Evolutionary conservation across 2,888 invertebrate species (phyloP).

Genomic region (Tipula unca): DNA sequence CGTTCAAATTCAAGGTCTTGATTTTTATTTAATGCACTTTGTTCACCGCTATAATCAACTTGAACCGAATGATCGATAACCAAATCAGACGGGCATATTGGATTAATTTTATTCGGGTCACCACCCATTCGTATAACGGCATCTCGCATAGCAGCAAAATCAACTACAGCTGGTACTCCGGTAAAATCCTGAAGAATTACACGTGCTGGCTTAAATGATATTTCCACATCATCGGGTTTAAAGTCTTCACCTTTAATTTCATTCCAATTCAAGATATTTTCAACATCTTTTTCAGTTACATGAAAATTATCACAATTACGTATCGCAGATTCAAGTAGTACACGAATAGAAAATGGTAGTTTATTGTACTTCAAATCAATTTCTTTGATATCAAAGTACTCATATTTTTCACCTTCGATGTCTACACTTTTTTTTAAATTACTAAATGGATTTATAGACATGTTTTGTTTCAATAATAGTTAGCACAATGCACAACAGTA

Average conservation of each 20-base stretch:
- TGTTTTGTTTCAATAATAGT: neutral
- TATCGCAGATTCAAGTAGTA: constrained; percentile 90
- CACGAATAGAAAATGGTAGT: constrained; percentile 85
- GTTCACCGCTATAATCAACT: constrained; percentile 82
- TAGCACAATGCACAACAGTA: neutral
- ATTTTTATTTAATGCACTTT: constrained; percentile 73
- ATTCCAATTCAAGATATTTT: constrained; percentile 84
- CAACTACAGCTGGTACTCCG: constrained; percentile 96
- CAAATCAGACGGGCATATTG: constrained; percentile 92
- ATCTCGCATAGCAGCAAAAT: constrained; percentile 98
- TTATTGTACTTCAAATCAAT: constrained; percentile 70
- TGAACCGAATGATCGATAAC: constrained; percentile 98
- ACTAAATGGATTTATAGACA: constrained; percentile 51
- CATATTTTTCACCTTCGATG: constrained; percentile 52
- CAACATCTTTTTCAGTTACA: constrained; percentile 74
- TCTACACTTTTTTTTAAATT: constrained; percentile 51
- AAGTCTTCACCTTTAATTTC: constrained; percentile 36
- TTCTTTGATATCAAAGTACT: constrained; percentile 62
- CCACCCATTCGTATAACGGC: constrained; percentile 81
- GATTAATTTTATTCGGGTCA: constrained; percentile 89
- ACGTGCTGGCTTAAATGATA: constrained; percentile 92
- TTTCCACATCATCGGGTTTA: constrained; percentile 62
- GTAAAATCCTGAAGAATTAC: constrained; percentile 94
- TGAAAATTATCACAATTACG: constrained; percentile 96
- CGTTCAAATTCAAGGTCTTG: constrained; percentile 91